A percentile compares a stretch with the other conserved stretches of the same genome.
phyloP scores from a whole-genome alignment of 2,113 vertebrate species.

The Sula dactylatra region DNA sequence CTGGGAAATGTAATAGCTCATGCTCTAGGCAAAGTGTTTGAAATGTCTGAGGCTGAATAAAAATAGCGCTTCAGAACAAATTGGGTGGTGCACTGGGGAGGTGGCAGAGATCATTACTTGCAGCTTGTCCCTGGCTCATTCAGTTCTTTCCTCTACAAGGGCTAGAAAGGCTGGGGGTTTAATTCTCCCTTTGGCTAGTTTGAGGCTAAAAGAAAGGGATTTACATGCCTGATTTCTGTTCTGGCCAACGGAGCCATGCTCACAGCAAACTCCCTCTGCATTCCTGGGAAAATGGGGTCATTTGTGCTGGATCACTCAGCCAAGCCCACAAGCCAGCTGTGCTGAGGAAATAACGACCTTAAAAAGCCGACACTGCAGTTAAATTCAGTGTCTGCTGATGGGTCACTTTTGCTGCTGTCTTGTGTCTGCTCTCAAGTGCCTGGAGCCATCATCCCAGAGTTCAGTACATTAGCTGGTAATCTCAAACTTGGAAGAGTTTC shows the following conservation, averaged over 20 bases:
- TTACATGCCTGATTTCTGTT: not conserved
- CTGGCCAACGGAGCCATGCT: not conserved
- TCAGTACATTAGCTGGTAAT: not conserved
- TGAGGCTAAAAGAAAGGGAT: not conserved
- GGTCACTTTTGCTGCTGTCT: not conserved
- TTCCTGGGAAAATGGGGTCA: conserved; percentile 32
- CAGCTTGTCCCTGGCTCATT: not conserved
- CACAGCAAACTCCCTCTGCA: not conserved
- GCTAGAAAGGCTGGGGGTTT: not conserved
- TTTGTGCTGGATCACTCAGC: not conserved
- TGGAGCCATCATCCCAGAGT: not conserved
- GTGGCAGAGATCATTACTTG: not conserved
- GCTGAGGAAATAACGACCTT: not conserved
- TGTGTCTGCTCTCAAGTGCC: not conserved
- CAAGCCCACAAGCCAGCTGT: not conserved
- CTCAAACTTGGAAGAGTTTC: not conserved
- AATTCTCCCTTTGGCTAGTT: not conserved
- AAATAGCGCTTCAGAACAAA: conserved; percentile 14
- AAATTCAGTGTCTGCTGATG: not conserved
- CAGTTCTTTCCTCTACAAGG: not conserved
- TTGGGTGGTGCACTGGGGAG: not conserved
- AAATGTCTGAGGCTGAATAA: not conserved
- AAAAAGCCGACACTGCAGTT: not conserved
- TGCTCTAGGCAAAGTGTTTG: not conserved
- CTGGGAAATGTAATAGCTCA: not conserved